phyloP scores from a whole-genome alignment of 2,888 invertebrate species.

The Alitta virens region DNA sequence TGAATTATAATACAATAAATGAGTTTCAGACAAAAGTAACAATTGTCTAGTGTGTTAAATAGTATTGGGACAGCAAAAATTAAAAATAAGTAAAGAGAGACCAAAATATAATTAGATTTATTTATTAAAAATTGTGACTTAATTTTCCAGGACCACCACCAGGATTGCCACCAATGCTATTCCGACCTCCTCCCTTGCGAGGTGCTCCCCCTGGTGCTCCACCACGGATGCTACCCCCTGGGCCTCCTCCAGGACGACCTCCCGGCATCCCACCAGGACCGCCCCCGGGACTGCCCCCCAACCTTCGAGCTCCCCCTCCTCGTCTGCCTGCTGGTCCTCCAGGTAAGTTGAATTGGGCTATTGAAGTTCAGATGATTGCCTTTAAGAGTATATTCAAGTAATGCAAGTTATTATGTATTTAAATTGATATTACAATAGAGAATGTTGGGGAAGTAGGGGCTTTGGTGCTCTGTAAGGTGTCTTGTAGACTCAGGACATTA shows the following conservation, averaged over 20 bases:
- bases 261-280: constrained; percentile 54
- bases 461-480: too few relatives aligned
- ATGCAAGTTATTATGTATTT: too few relatives aligned
- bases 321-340: constrained; percentile 65
- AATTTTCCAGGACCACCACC: constrained; percentile 60
- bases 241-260: constrained; percentile 53
- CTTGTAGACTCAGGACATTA: too few relatives aligned
- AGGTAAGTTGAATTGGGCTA: constrained; percentile 46
- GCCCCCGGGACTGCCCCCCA: constrained; percentile 52
- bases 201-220: constrained; percentile 45
- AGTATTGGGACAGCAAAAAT: too few relatives aligned
- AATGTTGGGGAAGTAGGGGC: too few relatives aligned
- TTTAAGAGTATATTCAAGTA: too few relatives aligned
- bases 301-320: constrained; percentile 51
- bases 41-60: too few relatives aligned
- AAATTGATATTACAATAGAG: too few relatives aligned
- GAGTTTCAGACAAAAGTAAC: too few relatives aligned
- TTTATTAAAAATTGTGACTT: too few relatives aligned
- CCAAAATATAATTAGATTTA: neutral
- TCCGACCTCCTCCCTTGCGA: constrained; percentile 44
- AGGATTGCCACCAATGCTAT: constrained; percentile 62
- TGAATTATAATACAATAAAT: too few relatives aligned
- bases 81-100: neutral
- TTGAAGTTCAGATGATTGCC: too few relatives aligned
- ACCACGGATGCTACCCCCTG: constrained; percentile 53